Evolutionary conservation across 2,113 vertebrate genomes (phyloP).

Genomic region (Anser brachyrhynchus): DNA sequence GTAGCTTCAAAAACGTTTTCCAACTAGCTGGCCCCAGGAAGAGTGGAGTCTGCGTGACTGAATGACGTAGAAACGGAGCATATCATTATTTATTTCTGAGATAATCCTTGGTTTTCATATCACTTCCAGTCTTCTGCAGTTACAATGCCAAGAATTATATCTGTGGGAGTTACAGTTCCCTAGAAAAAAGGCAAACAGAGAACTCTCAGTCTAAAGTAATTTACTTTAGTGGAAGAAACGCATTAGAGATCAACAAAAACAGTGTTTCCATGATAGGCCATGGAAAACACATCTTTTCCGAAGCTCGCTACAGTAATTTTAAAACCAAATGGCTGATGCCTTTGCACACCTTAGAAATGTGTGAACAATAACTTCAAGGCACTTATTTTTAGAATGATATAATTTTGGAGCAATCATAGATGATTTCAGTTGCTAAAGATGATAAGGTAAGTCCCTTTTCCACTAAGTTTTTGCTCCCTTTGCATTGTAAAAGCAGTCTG

Average conservation of each 20-base stretch:
- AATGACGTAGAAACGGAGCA: neutral
- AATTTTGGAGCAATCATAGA: neutral
- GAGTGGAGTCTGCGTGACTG: neutral
- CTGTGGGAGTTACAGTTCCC: conserved; percentile 44
- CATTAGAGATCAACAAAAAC: neutral
- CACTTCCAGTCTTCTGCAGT: neutral
- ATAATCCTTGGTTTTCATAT: conserved; percentile 26
- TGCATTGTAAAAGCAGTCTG: neutral
- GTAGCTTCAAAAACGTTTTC: neutral
- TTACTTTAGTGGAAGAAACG: conserved; percentile 23
- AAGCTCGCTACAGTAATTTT: neutral
- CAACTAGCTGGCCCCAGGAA: neutral
- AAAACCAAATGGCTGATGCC: neutral
- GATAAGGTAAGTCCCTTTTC: neutral
- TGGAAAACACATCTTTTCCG: neutral
- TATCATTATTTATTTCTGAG: conserved; percentile 14
- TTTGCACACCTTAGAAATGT: neutral
- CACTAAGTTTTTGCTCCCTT: neutral
- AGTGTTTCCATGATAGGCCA: neutral
- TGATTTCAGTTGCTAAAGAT: neutral
- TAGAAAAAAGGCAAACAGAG: conserved; percentile 29
- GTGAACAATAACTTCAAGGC: neutral
- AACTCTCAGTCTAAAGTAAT: conserved; percentile 7
- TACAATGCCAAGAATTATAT: neutral
- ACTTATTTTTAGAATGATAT: neutral